Percentiles rank a stretch among this genome's conserved stretches.
These are phyloP conservation scores for Dromas ardeola DNA, from an alignment of 2,113 vertebrate genomes.

Conservation along the genomic window DNA sequence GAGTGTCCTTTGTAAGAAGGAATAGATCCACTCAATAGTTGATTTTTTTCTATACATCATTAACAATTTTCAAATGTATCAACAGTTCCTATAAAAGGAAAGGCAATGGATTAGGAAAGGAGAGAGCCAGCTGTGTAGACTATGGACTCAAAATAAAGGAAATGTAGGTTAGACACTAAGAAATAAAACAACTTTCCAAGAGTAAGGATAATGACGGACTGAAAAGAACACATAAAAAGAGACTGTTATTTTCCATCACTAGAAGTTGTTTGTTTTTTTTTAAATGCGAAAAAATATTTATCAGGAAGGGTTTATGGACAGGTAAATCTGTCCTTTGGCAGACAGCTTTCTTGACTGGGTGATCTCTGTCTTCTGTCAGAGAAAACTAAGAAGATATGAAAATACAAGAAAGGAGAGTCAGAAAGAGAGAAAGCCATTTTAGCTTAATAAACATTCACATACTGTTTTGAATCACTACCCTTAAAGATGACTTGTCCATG, in stretches of 20 bases:
- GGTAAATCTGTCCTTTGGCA: neutral
- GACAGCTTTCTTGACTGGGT: neutral
- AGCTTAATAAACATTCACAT: neutral
- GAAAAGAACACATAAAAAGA: neutral
- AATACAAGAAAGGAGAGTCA: neutral
- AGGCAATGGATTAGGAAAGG: neutral
- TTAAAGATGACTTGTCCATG: neutral
- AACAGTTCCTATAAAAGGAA: neutral
- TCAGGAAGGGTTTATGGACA: neutral
- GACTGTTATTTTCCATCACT: neutral
- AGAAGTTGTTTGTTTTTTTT: neutral
- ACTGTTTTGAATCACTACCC: neutral
- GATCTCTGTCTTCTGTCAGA: neutral
- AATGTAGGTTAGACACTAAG: neutral
- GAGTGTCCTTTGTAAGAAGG: neutral
- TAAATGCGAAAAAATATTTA: neutral
- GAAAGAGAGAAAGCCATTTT: neutral
- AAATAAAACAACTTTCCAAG: neutral
- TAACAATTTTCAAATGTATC: neutral
- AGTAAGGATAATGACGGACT: neutral
- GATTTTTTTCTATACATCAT: neutral
- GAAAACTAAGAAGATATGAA: neutral
- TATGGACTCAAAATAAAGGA: neutral
- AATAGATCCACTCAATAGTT: neutral
- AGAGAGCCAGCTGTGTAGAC: neutral